A percentile compares a stretch with the other conserved stretches of the same genome.
phyloP scores from a whole-genome alignment of 2,113 vertebrate species.

The Amphiprion ocellaris region DNA sequence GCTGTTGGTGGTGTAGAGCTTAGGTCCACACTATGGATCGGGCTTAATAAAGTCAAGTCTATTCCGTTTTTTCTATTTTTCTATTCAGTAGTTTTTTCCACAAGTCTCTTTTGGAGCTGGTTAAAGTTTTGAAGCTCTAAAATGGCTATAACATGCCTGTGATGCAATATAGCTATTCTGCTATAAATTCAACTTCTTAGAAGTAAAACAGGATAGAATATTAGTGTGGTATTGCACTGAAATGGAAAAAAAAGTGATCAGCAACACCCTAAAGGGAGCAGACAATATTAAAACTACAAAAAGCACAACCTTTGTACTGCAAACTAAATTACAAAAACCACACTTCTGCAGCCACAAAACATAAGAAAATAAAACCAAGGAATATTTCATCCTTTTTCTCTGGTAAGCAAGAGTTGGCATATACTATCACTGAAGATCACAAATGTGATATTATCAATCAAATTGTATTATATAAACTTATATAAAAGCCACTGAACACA shows the following conservation, averaged over 20 bases:
- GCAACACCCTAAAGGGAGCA: neutral
- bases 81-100: too few relatives aligned
- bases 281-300: neutral
- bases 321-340: neutral
- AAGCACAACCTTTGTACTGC: neutral
- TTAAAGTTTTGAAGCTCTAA: too few relatives aligned
- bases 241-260: neutral
- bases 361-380: neutral
- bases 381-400: neutral
- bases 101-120: too few relatives aligned
- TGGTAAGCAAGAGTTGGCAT: neutral
- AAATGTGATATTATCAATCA: neutral
- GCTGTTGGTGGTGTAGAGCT: too few relatives aligned
- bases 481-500: neutral
- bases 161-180: too few relatives aligned
- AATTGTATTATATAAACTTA: neutral
- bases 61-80: too few relatives aligned
- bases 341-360: neutral
- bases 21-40: too few relatives aligned
- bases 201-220: too few relatives aligned
- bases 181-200: too few relatives aligned
- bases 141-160: too few relatives aligned
- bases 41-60: too few relatives aligned
- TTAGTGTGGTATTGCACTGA: neutral
- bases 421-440: neutral